A percentile compares a stretch with the other conserved stretches of the same genome.
phyloP scores from a whole-genome alignment of 2,888 invertebrate species.

The Macrophya alboannulata region DNA sequence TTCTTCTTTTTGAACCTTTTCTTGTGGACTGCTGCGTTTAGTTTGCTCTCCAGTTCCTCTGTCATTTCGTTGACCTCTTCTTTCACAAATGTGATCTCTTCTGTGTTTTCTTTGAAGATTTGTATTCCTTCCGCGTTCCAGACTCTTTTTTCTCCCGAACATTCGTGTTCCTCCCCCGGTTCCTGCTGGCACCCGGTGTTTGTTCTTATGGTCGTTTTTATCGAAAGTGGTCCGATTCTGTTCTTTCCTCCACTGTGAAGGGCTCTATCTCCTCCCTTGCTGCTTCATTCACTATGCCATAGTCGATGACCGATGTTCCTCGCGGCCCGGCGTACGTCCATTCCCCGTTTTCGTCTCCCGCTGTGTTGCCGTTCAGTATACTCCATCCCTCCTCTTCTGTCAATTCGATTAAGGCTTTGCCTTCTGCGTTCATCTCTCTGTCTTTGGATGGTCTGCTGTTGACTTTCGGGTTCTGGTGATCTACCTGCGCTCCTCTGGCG shows the following conservation, averaged over 20 bases:
- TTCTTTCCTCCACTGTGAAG: not conserved
- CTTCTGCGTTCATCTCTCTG: not conserved
- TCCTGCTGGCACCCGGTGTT: too few species aligned
- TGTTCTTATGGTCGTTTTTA: not conserved
- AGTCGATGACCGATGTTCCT: not conserved
- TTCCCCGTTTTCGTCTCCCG: conserved; percentile 2
- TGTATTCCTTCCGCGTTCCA: too few species aligned
- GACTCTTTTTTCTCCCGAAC: too few species aligned
- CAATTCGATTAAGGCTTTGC: not conserved
- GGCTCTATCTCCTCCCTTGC: not conserved
- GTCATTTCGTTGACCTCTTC: not conserved
- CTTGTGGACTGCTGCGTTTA: not conserved
- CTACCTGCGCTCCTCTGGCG: not conserved
- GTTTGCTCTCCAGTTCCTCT: not conserved
- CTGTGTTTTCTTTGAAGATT: too few species aligned
- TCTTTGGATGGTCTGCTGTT: not conserved
- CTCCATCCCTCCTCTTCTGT: not conserved
- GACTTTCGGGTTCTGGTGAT: not conserved
- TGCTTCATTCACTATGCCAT: not conserved
- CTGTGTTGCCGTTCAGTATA: not conserved
- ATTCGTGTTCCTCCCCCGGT: too few species aligned
- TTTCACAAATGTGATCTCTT: too few species aligned
- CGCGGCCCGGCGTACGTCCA: not conserved
- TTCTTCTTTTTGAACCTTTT: not conserved
- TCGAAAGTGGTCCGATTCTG: not conserved